Evolutionary conservation across 2,113 vertebrate genomes (phyloP).

Genomic region (Nestor notabilis): DNA sequence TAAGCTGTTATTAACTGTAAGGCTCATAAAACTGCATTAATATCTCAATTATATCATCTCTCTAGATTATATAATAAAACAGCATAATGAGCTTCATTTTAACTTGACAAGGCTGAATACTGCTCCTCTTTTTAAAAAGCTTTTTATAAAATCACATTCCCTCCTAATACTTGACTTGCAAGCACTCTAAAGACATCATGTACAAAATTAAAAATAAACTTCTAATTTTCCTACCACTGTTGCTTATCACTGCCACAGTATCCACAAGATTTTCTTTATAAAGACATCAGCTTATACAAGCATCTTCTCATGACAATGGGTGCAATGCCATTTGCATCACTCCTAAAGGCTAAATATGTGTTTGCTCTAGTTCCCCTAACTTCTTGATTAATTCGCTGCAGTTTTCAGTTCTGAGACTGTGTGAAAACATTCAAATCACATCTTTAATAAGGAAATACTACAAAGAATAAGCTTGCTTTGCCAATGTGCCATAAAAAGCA

Average conservation of each 20-base stretch:
- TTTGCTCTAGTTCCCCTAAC: not conserved
- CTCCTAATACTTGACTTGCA: constrained; percentile 41
- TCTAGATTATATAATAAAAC: constrained; percentile 29
- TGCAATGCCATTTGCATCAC: not conserved
- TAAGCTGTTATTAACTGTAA: not conserved
- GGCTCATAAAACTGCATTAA: not conserved
- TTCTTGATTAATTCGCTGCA: not conserved
- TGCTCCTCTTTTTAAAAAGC: constrained; percentile 24
- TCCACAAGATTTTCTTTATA: constrained; percentile 11
- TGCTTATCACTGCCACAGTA: not conserved
- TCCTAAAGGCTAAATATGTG: not conserved
- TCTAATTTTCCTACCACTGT: constrained; percentile 1
- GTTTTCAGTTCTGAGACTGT: not conserved
- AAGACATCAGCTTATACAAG: constrained; percentile 2
- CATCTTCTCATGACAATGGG: not conserved
- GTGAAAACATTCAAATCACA: not conserved
- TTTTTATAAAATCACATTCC: constrained; percentile 44
- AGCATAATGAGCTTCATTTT: constrained; percentile 40
- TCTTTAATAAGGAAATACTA: not conserved
- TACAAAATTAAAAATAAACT: constrained; percentile 58
- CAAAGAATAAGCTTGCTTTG: not conserved
- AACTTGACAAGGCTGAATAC: constrained; percentile 31
- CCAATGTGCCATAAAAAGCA: not conserved
- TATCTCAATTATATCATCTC: constrained; percentile 43
- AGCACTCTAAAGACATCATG: constrained; percentile 24